Evolutionary conservation across 2,113 vertebrate genomes (phyloP), one percentile per base, ranked within the genome.

Genomic region (Agelaius phoeniceus): DNA sequence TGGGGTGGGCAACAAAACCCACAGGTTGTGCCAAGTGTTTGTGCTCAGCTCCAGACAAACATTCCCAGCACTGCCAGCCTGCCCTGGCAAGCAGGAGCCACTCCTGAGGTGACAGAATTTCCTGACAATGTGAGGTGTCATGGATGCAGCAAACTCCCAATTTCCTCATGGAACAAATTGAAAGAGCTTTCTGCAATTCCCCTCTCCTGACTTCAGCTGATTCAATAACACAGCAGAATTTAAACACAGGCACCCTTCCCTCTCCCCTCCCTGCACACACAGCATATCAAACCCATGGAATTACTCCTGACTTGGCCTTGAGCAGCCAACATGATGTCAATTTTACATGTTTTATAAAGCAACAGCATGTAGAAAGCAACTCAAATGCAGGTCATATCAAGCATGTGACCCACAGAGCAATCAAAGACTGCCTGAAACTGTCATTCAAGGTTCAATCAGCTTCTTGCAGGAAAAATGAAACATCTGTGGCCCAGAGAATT

Each of bases 401-500:
- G 85, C 91, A 97, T 94, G 83, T 84, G 97, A 95, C 95, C 94
- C 86, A 91, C 73, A 54, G 75, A 94, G 90, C 95, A 96, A 97
- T 96, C 97, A 97, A 91, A 97, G 95, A 89, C 92, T 91, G 96
- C 89, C 97, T 97, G 91, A 55, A 97, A 95, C 97, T 86, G 90
- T 96, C 97, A 97, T 87, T 97, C 94, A 96, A 96, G 89, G 88
- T 96, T 96, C 92, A 93, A 94, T 93, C 93, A 84, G 96, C 89
- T 90, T 89, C 86, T 87, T 84, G 93, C 91, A 93, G 95, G 91
- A 93, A 96, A 96, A 96, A 88, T 59, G 92, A 97, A 97, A 96
- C 97, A 98, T 97, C 97, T 97, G 95, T 85, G 89, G 94, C 95
- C 87, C 80, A 55, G 93, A 97, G 95, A 96, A 97, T 94, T 94